Conservation (phyloP, 2,113 vertebrate genomes). For the Ophiodon elongatus region DNA sequence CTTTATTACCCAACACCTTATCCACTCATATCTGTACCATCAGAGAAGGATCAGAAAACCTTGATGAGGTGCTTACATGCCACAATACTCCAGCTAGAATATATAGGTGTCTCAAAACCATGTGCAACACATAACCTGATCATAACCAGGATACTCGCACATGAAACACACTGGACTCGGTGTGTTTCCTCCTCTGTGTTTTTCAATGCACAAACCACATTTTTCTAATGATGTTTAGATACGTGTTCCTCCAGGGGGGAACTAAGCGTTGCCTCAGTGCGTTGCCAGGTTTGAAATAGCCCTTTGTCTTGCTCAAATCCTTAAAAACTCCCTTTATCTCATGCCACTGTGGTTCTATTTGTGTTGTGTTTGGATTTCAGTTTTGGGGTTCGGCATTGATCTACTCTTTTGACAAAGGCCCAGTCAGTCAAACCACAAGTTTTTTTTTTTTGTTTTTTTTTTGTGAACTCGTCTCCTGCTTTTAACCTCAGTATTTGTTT, state of each 20-base stretch:
- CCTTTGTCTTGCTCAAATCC: background rate
- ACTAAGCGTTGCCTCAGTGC: slow-evolving; percentile 4
- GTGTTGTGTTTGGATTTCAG: slow-evolving; percentile 18
- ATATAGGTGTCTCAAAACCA: background rate
- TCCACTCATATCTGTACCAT: background rate
- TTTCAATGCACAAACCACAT: slow-evolving; percentile 2
- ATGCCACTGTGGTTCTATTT: slow-evolving; percentile 21
- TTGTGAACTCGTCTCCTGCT: slow-evolving; percentile 36
- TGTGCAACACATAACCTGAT: background rate
- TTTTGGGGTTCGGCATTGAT: background rate
- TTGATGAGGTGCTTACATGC: background rate
- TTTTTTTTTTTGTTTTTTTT: slow-evolving; percentile 5
- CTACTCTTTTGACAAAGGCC: slow-evolving; percentile 29
- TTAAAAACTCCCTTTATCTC: background rate
- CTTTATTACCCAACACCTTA: background rate
- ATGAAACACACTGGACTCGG: background rate
- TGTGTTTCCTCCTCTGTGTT: background rate
- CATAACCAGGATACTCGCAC: background rate
- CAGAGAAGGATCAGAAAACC: background rate
- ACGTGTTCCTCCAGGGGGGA: background rate
- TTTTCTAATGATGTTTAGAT: slow-evolving; percentile 7
- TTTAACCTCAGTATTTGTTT: slow-evolving; percentile 45
- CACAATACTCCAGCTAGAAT: background rate
- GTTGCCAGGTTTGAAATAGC: slow-evolving; percentile 4
- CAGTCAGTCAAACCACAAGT: slow-evolving; percentile 31